phyloP scores from a whole-genome alignment of 1,140 invertebrate species.

The Coptotermes formosanus region DNA sequence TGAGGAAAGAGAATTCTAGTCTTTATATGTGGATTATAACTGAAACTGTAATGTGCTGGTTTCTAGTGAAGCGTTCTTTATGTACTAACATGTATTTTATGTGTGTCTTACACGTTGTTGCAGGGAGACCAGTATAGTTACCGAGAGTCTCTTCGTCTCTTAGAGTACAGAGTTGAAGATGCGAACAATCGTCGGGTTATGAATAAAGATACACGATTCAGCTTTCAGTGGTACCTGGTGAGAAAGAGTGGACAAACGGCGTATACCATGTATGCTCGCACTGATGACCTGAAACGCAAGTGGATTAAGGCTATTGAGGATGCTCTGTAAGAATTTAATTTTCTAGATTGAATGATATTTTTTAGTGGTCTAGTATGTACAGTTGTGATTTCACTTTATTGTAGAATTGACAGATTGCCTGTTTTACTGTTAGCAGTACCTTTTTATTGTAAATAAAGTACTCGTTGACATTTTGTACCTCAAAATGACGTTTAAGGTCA shows the following conservation, averaged over 20 bases:
- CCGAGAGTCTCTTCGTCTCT: constrained; percentile 79
- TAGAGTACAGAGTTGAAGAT: constrained; percentile 86
- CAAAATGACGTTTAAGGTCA: neutral
- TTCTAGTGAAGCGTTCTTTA: no score
- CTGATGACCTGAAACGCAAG: constrained; percentile 80
- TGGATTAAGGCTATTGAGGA: constrained; percentile 92
- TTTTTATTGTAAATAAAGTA: no score
- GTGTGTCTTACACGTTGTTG: neutral
- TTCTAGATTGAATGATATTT: neutral
- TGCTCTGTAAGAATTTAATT: constrained; percentile 72
- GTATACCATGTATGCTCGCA: constrained; percentile 87
- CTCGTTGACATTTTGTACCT: no score
- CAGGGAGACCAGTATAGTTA: constrained; percentile 91
- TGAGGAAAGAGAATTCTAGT: no score
- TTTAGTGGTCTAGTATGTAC: no score
- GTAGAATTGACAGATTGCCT: no score
- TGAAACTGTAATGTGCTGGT: no score
- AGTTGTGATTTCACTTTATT: no score
- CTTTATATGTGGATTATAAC: no score
- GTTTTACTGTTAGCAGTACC: no score
- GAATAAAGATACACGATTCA: constrained; percentile 70
- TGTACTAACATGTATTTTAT: no score
- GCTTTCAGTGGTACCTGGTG: constrained; percentile 79
- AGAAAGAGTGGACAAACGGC: constrained; percentile 77
- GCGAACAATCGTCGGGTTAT: constrained; percentile 59